These are phyloP conservation scores for Syrista parreyssii DNA, from an alignment of 2,888 invertebrate genomes.

Conservation along the genomic window DNA sequence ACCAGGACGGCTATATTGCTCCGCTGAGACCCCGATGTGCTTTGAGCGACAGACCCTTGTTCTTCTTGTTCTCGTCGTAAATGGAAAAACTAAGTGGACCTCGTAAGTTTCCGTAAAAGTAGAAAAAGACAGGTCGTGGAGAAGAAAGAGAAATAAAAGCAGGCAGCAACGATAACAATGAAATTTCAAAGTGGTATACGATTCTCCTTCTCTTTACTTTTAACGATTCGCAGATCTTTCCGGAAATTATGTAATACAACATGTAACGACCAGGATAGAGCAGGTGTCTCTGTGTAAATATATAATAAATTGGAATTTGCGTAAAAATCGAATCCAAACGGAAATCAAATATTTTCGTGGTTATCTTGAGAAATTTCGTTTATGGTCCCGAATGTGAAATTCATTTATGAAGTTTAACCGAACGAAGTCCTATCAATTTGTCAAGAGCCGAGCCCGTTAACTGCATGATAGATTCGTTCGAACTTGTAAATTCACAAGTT, in stretches of 20 bases:
- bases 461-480: background rate
- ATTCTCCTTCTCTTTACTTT: background rate
- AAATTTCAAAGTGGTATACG: background rate
- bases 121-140: background rate
- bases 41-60: background rate
- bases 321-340: background rate
- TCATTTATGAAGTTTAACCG: background rate
- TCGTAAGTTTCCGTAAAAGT: constrained; percentile 33
- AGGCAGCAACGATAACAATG: background rate
- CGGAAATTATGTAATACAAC: background rate
- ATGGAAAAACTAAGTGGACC: constrained; percentile 40
- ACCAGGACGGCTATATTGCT: background rate
- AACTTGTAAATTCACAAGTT: background rate
- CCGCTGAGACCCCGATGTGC: background rate
- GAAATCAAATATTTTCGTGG: background rate
- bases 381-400: background rate
- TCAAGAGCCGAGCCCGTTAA: background rate
- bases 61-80: constrained; percentile 23
- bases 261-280: background rate
- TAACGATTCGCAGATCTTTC: background rate
- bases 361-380: background rate
- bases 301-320: background rate
- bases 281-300: background rate
- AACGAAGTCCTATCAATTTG: background rate
- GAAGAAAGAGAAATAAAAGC: background rate